phyloP scores from a whole-genome alignment of 2,888 invertebrate species.

The Eudasyphora cyanicolor region DNA sequence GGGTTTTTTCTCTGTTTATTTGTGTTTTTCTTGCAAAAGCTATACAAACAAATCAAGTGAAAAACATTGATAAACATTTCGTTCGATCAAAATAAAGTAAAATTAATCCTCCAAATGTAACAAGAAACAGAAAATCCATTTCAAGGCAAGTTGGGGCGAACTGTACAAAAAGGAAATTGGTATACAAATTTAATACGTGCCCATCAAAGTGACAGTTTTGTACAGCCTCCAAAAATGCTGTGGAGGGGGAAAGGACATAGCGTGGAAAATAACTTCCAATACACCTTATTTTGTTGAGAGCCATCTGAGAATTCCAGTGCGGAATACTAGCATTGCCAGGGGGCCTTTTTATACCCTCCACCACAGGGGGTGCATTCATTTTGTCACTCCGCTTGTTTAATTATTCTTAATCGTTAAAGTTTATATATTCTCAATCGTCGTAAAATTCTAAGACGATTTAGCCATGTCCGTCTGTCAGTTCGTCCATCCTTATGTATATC shows the following conservation, averaged over 20 bases:
- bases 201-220: conserved; percentile 65
- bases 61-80: conserved; percentile 61
- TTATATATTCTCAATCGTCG: too few relatives aligned
- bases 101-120: conserved; percentile 50
- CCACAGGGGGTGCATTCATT: too few relatives aligned
- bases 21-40: conserved; percentile 28
- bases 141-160: conserved; percentile 32
- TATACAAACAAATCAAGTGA: conserved; percentile 50
- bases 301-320: neutral
- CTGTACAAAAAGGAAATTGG: neutral
- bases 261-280: conserved; percentile 55
- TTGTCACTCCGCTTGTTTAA: too few relatives aligned
- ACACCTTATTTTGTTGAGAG: conserved; percentile 51
- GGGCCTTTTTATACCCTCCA: too few relatives aligned
- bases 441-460: too few relatives aligned
- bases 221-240: conserved; percentile 43
- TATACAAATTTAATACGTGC: conserved; percentile 63
- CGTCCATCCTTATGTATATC: too few relatives aligned
- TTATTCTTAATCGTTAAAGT: too few relatives aligned
- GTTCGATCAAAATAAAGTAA: conserved; percentile 54
- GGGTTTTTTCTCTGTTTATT: neutral
- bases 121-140: conserved; percentile 48
- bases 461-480: too few relatives aligned
- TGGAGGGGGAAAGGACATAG: neutral
- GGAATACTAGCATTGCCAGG: neutral